phyloP scores from a whole-genome alignment of 2,888 invertebrate species.

The Tenthredo mesomela region DNA sequence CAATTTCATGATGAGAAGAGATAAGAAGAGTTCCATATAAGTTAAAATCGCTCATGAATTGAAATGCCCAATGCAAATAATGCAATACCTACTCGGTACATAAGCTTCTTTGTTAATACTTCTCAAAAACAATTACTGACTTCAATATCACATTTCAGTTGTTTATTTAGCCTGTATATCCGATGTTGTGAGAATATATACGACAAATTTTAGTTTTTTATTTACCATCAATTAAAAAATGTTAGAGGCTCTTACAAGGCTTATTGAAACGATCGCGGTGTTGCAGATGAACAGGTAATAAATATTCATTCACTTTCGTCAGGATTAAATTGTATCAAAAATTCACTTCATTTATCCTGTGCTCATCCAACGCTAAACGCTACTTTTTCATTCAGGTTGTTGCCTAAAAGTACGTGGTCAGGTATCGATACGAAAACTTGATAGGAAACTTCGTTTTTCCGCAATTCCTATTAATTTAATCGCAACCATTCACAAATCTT shows the following conservation, averaged over 20 bases:
- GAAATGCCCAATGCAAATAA: background rate
- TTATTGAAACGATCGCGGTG: background rate
- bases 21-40: background rate
- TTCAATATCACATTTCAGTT: constrained; percentile 28
- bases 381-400: background rate
- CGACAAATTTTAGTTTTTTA: constrained; percentile 49
- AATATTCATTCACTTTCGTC: background rate
- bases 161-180: constrained; percentile 40
- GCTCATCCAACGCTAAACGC: background rate
- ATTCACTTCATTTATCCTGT: background rate
- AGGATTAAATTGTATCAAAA: background rate
- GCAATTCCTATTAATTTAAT: background rate
- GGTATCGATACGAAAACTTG: background rate
- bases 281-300: constrained; percentile 10
- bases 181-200: constrained; percentile 14
- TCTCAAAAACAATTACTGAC: constrained; percentile 26
- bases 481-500: background rate
- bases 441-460: background rate
- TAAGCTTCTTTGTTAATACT: background rate
- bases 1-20: background rate
- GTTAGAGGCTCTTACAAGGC: constrained; percentile 5
- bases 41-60: background rate
- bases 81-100: background rate
- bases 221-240: constrained; percentile 36
- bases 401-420: background rate